Percentiles rank a stretch among this genome's conserved stretches.
Conservation (phyloP, 2,888 invertebrate species). For the Hirtodrosophila confusa region DNA sequence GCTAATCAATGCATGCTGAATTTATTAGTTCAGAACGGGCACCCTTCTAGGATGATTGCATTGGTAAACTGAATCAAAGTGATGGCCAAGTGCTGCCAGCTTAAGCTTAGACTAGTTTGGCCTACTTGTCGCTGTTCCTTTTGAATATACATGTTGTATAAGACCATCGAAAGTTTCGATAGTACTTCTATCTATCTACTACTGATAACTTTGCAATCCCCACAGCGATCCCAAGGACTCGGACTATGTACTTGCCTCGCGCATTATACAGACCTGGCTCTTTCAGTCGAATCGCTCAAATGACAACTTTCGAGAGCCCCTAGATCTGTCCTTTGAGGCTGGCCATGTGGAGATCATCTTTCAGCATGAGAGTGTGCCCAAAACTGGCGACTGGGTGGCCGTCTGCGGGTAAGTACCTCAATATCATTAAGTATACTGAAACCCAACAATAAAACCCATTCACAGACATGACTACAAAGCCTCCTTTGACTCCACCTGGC, state of each 20-base stretch:
- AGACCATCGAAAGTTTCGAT: no score
- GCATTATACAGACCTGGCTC: constrained; percentile 84
- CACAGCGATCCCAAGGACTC: constrained; percentile 81
- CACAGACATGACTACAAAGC: constrained; percentile 84
- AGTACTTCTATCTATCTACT: neutral
- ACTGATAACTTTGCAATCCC: neutral
- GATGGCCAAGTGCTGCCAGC: no score
- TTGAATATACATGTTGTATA: no score
- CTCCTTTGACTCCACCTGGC: constrained; percentile 86
- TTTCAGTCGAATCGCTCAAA: constrained; percentile 84
- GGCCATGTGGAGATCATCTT: constrained; percentile 84
- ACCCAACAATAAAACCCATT: neutral
- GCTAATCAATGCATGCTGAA: neutral
- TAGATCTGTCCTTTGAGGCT: constrained; percentile 83
- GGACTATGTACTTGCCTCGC: constrained; percentile 83
- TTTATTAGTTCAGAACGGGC: neutral
- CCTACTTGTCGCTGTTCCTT: no score
- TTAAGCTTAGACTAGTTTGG: neutral
- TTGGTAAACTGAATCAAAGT: no score
- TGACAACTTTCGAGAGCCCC: constrained; percentile 82
- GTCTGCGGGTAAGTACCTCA: constrained; percentile 81
- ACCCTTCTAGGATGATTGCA: no score
- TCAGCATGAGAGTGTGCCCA: constrained; percentile 82
- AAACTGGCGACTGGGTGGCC: constrained; percentile 82
- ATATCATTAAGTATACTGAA: neutral